Base-by-base conservation (phyloP, 2,888 invertebrate species). In the Micropterix aruncella region DNA sequence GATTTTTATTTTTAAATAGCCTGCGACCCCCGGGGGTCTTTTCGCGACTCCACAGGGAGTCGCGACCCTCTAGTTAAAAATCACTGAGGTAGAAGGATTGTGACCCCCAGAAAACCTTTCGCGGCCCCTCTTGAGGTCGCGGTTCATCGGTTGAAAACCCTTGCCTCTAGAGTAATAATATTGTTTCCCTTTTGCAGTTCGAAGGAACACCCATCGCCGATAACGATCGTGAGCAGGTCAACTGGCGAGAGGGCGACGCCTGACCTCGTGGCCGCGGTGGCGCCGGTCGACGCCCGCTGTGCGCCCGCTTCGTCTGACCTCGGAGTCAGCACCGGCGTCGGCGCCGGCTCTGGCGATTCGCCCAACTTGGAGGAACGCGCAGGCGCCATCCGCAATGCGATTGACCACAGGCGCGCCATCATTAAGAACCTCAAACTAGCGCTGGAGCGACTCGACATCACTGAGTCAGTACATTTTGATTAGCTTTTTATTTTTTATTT, bases 351-450 rank as follows among this genome's bases (percentile, higher is more conserved):
- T 0, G 69, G 71, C 0, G 77, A 77, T 51, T 62, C 71, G 40
- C 62, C 69, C 4, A 73, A 71, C 15, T 66, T 76, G n/a, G 77
- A 76, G 49, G 75, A 69, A 12, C 65, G 74, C 16, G 64, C 67
- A 2, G 58, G 56, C 2, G 60, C 63, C 15, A 63, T 77, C 3
- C 70, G 74, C 48, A 70, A 70, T 2, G 90, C 90, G 57, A 77
- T 87, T 46, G 89, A 91, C 50, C 77, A 82, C 51, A 83, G 89
- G 56, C 73, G 80, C 52, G 72, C 79, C 51, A 80, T 84, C 49
- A 88, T 91, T 55, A 85, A 85, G 58, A 87, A 89, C 56, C 70
- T 90, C 19, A 81, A 87, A 58, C 73, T 83, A 50, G 79, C 87
- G 1, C 70, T 91, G 16, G 88, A 90, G 54, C 78, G 85, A 54